Evolutionary conservation across 2,888 invertebrate species (phyloP), one percentile per base, ranked within the genome.

Genomic region (Heliconius erato): DNA sequence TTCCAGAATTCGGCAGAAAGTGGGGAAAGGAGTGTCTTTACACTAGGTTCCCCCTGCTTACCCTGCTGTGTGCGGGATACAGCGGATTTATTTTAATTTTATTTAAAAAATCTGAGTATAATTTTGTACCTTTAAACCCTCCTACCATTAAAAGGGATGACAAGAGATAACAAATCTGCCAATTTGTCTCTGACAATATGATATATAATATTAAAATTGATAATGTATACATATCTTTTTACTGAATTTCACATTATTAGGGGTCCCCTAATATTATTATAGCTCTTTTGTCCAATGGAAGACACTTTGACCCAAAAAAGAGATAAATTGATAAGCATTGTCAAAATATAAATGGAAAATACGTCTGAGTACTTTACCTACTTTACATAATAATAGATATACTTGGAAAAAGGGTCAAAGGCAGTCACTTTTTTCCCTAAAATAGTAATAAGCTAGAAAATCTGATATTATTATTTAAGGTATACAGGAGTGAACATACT

Each of bases 291-390:
- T 11, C 12, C n/a, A 44, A 7, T 65, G 23, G 26, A 44, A 74
- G 26, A 44, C 63, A 40, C 49, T 67, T 80, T 54, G 44, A 67
- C 19, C 35, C 65, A 32, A 65, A 63, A 80, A 76, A 80, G 67
- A 76, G 54, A 76, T 69, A 80, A 69, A 80, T 80, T 81, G 69
- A 77, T 71, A 76, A 28, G 54, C 28, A 40, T 81, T 63, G n/a
- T 63, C 63, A 71, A 77, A 81, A 69, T 44, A 80, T 80, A 69
- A 76, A 80, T 68, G 54, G 59, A 68, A 80, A 76, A 76, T 65
- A 76, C 19, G 40, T 80, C 32, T 74, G 49, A 74, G 65, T 80
- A 74, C 67, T 68, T 78, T 32, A 67, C 67, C 67, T 78, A 68
- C 67, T 78, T 67, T 68, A 78, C 49, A 78, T 78, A 78, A 78